Base-by-base conservation (phyloP, 2,888 invertebrate genomes). In the Gari tellinella region DNA sequence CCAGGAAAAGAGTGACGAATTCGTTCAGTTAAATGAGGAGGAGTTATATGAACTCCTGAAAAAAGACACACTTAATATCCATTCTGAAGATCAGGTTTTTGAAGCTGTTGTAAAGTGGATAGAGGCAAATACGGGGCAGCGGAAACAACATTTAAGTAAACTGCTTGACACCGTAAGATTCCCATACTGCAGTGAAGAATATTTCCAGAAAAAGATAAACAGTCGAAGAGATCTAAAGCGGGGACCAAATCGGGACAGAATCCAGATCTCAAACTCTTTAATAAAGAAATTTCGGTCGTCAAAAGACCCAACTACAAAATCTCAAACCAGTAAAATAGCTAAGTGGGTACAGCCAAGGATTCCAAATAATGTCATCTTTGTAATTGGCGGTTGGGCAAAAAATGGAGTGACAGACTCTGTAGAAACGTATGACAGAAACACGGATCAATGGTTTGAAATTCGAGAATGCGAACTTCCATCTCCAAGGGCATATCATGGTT, bases 291-390 rank as follows among this genome's bases (percentile, higher is more conserved):
- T 65, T 23, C 61, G 65, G 19, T 72, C 65, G n/a, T 55, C 63
- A 23, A 72, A 48, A n/a, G 68, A 68, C 45, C 65, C 51, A 12
- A 61, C 40, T 19, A 41, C 21, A 17, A 66, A 53, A 55, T 46
- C 63, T n/a, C 21, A 45, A 37, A 58, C 72, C 1, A 37, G 26
- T 31, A 55, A 57, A n/a, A 37, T 72, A 4, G 25, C 67, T 4
- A 49, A 49, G 17, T 67, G 78, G 62, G 55, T 85, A 25, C 72
- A 79, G 25, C 87, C 88, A 7, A 95, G 97, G n/a, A 95, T 97
- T 5, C 97, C 97, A 0, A 96, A 96, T 89, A 97, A 97, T 92
- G 95, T 97, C 21, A 93, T 97, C 10, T 97, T 97, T 91, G 96
- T 95, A 0, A 94, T 96, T 75, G 96, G 96, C 0, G 96, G 96